Percentiles rank a stretch among this genome's conserved stretches.
Conservation (phyloP, 2,888 invertebrate genomes). For the Ornithoptera priamus region DNA sequence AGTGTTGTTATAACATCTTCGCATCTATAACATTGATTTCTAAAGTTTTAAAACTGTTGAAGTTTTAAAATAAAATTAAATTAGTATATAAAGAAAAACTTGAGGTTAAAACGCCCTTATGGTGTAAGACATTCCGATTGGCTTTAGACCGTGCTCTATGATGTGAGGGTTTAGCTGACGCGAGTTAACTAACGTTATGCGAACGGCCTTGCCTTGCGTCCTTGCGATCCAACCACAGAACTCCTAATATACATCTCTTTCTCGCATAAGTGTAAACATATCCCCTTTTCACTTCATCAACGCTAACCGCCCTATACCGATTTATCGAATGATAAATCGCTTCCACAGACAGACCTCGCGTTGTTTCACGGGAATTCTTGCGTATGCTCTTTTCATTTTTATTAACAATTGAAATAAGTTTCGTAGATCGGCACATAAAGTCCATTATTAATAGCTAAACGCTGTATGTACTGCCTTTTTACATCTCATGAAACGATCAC, state of each 20-base stretch:
- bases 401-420: slow-evolving; percentile 62
- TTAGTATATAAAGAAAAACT: background rate
- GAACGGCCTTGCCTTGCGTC: slow-evolving; percentile 71
- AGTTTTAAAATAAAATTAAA: background rate
- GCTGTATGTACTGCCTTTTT: slow-evolving; percentile 22
- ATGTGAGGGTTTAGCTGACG: slow-evolving; percentile 39
- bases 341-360: slow-evolving; percentile 60
- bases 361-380: slow-evolving; percentile 55
- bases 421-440: slow-evolving; percentile 52
- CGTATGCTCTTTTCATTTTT: slow-evolving; percentile 59
- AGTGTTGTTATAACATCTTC: background rate
- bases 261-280: slow-evolving; percentile 42
- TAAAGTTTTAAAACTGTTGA: background rate
- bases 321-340: slow-evolving; percentile 66
- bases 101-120: background rate
- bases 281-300: slow-evolving; percentile 45
- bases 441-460: slow-evolving; percentile 54
- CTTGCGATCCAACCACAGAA: slow-evolving; percentile 62
- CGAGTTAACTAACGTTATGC: slow-evolving; percentile 39
- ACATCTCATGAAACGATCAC: slow-evolving; percentile 30
- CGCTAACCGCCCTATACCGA: slow-evolving; percentile 54
- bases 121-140: slow-evolving; percentile 37
- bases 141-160: slow-evolving; percentile 39
- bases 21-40: background rate
- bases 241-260: slow-evolving; percentile 47